Percentiles rank a stretch among this genome's conserved stretches.
Evolutionary conservation across 2,797 vertebrate species (phyloP).

Genomic region (Labeo calbasu): DNA sequence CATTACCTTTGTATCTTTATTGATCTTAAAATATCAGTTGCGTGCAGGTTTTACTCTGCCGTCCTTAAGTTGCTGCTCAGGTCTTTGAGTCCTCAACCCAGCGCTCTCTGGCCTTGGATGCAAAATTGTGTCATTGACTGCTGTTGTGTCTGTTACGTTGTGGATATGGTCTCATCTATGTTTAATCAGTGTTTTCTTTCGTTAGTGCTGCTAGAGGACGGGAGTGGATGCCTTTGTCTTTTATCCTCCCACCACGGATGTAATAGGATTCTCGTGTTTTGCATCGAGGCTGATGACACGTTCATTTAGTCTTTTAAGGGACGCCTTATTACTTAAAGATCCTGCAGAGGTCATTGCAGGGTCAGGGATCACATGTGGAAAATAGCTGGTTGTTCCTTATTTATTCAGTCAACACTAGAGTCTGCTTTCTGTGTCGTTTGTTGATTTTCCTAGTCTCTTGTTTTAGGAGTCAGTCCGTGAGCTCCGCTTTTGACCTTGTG

Average conservation of each 20-base stretch:
- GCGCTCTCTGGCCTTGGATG: not conserved
- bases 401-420: not conserved
- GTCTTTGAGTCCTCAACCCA: not conserved
- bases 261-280: constrained; percentile 40
- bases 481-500: not conserved
- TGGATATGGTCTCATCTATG: constrained; percentile 3
- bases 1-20: not conserved
- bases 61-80: not conserved
- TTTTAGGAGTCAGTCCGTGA: not conserved
- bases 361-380: constrained; percentile 2
- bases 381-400: not conserved
- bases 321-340: constrained; percentile 15
- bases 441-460: not conserved
- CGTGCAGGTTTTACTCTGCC: not conserved
- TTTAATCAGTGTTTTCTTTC: constrained; percentile 35
- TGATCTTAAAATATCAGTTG: not conserved
- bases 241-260: constrained; percentile 2
- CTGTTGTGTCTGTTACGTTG: constrained; percentile 37
- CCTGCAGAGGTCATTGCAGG: not conserved
- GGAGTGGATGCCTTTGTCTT: constrained; percentile 16
- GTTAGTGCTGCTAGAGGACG: not conserved
- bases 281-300: not conserved
- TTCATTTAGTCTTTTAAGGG: not conserved
- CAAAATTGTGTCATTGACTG: not conserved
- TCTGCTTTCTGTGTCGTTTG: not conserved